Percentiles rank a stretch among this genome's conserved stretches.
phyloP scores from a whole-genome alignment of 2,797 vertebrate genomes.

The Corythornis leucogaster region DNA sequence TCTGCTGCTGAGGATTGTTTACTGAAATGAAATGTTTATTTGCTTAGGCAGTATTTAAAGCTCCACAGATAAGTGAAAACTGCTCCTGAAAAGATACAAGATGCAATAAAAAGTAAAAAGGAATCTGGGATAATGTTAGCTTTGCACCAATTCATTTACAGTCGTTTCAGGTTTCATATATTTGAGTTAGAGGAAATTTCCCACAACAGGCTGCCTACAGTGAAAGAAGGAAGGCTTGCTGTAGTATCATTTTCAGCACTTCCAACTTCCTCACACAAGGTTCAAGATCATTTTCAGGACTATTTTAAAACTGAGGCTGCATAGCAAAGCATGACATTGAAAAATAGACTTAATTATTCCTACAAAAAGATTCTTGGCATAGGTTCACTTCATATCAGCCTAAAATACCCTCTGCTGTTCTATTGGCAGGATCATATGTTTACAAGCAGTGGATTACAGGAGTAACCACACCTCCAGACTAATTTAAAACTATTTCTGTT shows the following conservation, averaged over 20 bases:
- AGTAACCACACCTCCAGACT: conserved; percentile 55
- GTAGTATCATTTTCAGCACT: not conserved
- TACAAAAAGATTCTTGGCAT: conserved; percentile 41
- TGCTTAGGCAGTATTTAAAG: conserved; percentile 58
- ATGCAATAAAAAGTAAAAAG: conserved; percentile 12
- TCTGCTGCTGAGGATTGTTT: conserved; percentile 70
- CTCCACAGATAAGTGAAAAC: conserved; percentile 46
- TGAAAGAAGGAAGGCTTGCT: not conserved
- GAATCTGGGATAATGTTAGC: conserved; percentile 19
- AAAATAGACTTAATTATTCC: conserved; percentile 61
- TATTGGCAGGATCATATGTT: conserved; percentile 36
- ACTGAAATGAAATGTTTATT: conserved; percentile 67
- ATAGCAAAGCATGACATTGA: conserved; percentile 38
- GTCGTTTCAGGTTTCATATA: conserved; percentile 3
- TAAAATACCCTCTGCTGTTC: conserved; percentile 38
- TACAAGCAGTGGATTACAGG: conserved; percentile 54
- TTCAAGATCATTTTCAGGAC: conserved; percentile 22
- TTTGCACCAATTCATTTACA: conserved; percentile 25
- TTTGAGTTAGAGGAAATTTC: conserved; percentile 2
- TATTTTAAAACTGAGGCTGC: conserved; percentile 34
- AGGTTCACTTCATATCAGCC: conserved; percentile 8
- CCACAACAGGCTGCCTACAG: not conserved
- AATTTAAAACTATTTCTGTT: conserved; percentile 58
- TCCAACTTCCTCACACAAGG: not conserved
- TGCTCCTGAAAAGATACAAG: conserved; percentile 51